Evolutionary conservation across 2,797 vertebrate genomes (phyloP), one percentile per base, ranked within the genome.

Genomic region (Micropoecilia bifurca): DNA sequence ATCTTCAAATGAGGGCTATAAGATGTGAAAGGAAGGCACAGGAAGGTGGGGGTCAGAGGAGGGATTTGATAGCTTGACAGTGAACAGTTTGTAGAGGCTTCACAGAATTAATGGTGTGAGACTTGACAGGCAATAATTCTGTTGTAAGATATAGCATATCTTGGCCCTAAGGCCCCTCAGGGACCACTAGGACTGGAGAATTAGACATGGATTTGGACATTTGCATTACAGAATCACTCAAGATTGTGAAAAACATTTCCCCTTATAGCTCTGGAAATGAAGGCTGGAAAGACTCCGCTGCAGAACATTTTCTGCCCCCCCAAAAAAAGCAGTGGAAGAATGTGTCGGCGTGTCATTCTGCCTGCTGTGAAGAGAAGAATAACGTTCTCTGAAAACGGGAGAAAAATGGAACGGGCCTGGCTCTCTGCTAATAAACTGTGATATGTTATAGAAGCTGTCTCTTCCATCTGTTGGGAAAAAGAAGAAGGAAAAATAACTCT

Each of bases 341-440:
- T 87, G 76, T 87, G 91, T 92, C 89, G 87, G 87, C 66, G 61
- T 76, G 71, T 92, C 83, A 73, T 83, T 85, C 78, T 73, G 76
- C 85, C 88, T 33, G 55, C 84, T 74, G 81, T 68, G 76, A 92
- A 78, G 86, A 88, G 83, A 80, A 84, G 89, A 87, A 91, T 89
- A 91, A 89, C 88, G 68, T 79, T 61, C 74, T 9, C 53, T 75
- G 83, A 84, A 87, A 92, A 72, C 79, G 45, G 55, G 78, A 75
- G 78, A 74, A 55, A 83, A 90, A 91, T 80, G 73, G 85, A 91
- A 83, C 7, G 8, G 79, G 87, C 88, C 79, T 83, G 86, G 80
- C 86, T 91, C 81, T 66, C 83, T 81, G 87, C 89, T 93, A 90
- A 94, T 93, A 89, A 93, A 86, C 85, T 83, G 85, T 78, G 88